Base-by-base conservation (phyloP, 2,888 invertebrate species). In the Synergus umbraculus region DNA sequence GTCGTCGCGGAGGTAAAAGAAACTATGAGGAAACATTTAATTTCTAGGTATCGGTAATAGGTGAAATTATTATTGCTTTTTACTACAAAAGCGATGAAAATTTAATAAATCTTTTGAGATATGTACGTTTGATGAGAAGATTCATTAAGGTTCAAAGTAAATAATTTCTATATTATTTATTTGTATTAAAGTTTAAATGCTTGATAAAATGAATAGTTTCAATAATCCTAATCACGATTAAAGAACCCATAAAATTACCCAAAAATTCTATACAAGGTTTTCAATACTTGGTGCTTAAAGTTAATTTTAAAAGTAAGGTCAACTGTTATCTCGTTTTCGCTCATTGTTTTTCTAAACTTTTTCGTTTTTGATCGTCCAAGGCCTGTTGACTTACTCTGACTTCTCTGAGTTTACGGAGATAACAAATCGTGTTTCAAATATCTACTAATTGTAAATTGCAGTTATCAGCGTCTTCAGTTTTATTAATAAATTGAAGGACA, bases 281-380 rank as follows among this genome's bases (percentile, higher is more conserved):
- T 15, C 46, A 46, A 13, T 7, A 49, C 29, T 46, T 18, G 10
- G 18, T 22, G 46, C 29, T 49, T 29, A 12, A 15, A 44, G 46
- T 49, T 69, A 49, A 69, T 29, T 49, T 69, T 69, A 69, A 46
- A 69, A 29, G 69, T 29, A 69, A 69, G 69, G 49, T 69, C 69
- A 29, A 69, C 8, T 49, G 10, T 49, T 69, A 69, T 69, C 49
- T 69, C 49, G 18, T 69, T 69, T 69, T 49, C 69, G 37, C 54
- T 41, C 18, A 58, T 41, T 73, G 37, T 73, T 73, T 54, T 49
- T 37, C 37, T 73, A 37, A 73, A 73, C 29, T 37, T 49, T 54
- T n/a, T 12, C 9, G 58, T 73, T 58, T 73, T 73, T 73, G 41
- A 54, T 54, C n/a, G n/a, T 67, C n/a, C 73, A 73, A 73, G 37